These are phyloP conservation scores for Empis stercorea DNA, from an alignment of 2,888 invertebrate species.

Conservation along the genomic window DNA sequence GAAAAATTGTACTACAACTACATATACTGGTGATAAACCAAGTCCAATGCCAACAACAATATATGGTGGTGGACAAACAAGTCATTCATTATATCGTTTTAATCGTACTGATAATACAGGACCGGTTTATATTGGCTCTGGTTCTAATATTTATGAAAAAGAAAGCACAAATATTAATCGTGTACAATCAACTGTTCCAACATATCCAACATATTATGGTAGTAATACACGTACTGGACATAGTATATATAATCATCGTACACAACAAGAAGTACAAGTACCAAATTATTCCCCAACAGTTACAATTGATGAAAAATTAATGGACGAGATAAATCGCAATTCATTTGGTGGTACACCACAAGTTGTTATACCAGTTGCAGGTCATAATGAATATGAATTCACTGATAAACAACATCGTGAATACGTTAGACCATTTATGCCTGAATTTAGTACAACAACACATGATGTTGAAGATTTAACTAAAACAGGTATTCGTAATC, in stretches of 20 bases:
- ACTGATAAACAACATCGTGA: constrained; percentile 5
- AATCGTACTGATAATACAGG: constrained; percentile 18
- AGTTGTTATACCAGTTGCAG: constrained; percentile 18
- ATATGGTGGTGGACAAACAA: not conserved
- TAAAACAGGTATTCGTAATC: constrained; percentile 7
- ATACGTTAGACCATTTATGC: not conserved
- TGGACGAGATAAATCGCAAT: constrained; percentile 7
- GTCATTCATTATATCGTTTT: not conserved
- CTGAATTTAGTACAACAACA: constrained; percentile 5
- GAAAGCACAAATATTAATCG: not conserved
- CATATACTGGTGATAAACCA: constrained; percentile 13
- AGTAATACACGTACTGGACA: constrained; percentile 1
- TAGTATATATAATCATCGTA: constrained; percentile 23
- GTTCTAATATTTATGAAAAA: not conserved
- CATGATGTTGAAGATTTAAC: constrained; percentile 5
- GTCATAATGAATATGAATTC: constrained; percentile 10
- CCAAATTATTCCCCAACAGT: constrained; percentile 27
- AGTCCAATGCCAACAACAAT: constrained; percentile 15
- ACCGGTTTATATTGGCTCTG: not conserved
- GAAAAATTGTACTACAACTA: constrained; percentile 27
- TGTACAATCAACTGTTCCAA: not conserved
- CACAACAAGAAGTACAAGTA: constrained; percentile 23
- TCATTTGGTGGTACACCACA: constrained; percentile 14
- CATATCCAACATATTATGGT: not conserved
- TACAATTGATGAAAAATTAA: constrained; percentile 17